phyloP scores from a whole-genome alignment of 1,140 invertebrate species.

The Leptonema lineaticorne region DNA sequence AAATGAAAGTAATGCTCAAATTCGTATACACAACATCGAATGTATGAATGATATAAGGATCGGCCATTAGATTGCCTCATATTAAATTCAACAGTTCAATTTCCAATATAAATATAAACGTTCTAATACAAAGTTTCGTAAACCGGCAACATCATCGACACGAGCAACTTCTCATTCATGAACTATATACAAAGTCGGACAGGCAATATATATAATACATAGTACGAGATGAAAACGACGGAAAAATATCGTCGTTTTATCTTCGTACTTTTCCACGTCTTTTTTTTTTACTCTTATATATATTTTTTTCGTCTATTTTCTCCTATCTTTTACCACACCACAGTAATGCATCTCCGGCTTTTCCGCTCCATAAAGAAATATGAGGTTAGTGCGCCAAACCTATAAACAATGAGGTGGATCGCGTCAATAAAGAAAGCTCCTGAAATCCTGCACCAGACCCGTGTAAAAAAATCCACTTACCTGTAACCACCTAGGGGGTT shows the following conservation, averaged over 20 bases:
- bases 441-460: neutral
- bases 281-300: too few species aligned
- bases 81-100: neutral
- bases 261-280: too few species aligned
- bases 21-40: too few species aligned
- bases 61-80: too few species aligned
- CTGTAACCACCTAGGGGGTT: neutral
- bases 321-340: too few species aligned
- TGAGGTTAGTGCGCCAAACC: slow-evolving; percentile 26
- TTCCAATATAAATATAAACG: neutral
- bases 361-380: slow-evolving; percentile 33
- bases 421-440: slow-evolving; percentile 10
- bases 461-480: neutral
- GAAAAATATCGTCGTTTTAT: neutral
- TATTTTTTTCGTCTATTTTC: slow-evolving; percentile 21
- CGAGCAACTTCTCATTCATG: too few species aligned
- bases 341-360: slow-evolving; percentile 28
- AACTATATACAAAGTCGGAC: neutral
- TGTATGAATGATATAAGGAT: too few species aligned
- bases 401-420: slow-evolving; percentile 29
- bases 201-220: neutral
- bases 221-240: neutral
- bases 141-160: neutral
- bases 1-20: too few species aligned
- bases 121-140: neutral